phyloP scores from a whole-genome alignment of 2,797 vertebrate genomes.

The Sebastes flavidus region DNA sequence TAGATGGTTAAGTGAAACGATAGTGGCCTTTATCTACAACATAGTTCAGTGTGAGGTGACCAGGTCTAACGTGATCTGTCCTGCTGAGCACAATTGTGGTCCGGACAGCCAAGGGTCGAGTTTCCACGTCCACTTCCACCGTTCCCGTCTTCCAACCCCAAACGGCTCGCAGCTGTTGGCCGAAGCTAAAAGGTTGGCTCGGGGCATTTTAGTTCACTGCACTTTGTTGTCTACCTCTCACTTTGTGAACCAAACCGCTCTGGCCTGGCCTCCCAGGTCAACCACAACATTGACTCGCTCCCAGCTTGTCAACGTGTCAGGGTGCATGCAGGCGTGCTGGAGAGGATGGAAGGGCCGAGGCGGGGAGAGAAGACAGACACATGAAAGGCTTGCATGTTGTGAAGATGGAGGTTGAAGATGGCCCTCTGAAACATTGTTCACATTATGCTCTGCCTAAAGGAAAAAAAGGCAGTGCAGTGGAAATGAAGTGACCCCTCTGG shows the following conservation, averaged over 20 bases:
- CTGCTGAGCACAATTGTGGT: conserved; percentile 12
- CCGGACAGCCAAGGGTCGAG: conserved; percentile 14
- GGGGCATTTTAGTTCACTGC: conserved; percentile 62
- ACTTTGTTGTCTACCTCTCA: conserved; percentile 68
- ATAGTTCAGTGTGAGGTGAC: not conserved
- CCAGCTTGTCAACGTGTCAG: conserved; percentile 76
- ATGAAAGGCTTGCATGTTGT: conserved; percentile 70
- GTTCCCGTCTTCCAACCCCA: conserved; percentile 26
- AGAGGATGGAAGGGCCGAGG: conserved; percentile 49
- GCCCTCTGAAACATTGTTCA: conserved; percentile 59
- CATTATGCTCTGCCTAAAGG: conserved; percentile 61
- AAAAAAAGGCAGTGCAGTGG: conserved; percentile 58
- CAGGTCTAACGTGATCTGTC: not conserved
- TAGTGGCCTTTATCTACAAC: not conserved
- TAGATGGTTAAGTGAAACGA: not conserved
- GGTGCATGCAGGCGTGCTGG: conserved; percentile 70
- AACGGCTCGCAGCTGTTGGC: conserved; percentile 64
- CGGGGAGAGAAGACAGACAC: conserved; percentile 38
- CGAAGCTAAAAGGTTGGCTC: conserved; percentile 50
- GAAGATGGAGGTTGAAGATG: conserved; percentile 63
- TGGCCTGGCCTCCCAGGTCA: conserved; percentile 69
- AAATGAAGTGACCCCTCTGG: conserved; percentile 64
- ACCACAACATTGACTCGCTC: conserved; percentile 68
- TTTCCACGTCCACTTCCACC: conserved; percentile 42
- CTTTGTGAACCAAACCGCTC: conserved; percentile 64